Percentiles rank a stretch among this genome's conserved stretches.
Evolutionary conservation across 2,797 vertebrate species (phyloP).

Genomic region (Hemibagrus guttatus): DNA sequence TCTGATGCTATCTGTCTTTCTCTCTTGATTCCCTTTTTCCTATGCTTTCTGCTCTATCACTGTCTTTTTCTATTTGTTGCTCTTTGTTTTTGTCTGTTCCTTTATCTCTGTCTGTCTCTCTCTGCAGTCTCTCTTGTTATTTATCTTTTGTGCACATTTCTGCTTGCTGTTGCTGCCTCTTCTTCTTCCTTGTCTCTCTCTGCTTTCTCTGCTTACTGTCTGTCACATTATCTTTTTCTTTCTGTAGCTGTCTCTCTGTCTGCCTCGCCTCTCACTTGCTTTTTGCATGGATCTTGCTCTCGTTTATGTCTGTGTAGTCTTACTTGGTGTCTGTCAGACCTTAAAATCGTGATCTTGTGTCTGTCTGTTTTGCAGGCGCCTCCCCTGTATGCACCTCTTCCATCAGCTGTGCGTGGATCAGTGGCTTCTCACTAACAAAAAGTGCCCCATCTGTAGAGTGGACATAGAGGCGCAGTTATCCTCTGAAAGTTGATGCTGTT

Average conservation of each 20-base stretch:
- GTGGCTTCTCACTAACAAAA: slow-evolving; percentile 99
- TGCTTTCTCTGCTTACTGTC: background rate
- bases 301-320: background rate
- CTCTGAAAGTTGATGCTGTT: slow-evolving; percentile 96
- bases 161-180: background rate
- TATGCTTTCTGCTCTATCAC: background rate
- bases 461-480: slow-evolving; percentile 99
- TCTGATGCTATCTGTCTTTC: background rate
- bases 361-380: slow-evolving; percentile 78
- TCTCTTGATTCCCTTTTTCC: background rate
- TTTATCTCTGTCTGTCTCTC: background rate
- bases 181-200: background rate
- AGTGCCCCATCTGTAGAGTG: slow-evolving; percentile 99
- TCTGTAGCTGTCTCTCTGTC: too few relatives aligned
- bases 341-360: background rate
- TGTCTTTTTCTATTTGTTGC: background rate
- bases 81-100: too few relatives aligned
- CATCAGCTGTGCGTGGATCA: slow-evolving; percentile 99
- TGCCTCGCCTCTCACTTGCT: background rate
- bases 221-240: background rate
- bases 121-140: background rate
- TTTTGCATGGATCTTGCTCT: background rate
- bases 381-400: slow-evolving; percentile 99
- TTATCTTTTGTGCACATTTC: background rate
- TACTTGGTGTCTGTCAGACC: background rate